Evolutionary conservation across 2,113 vertebrate genomes (phyloP), one percentile per base, ranked within the genome.

Genomic region (Psettodes erumei): DNA sequence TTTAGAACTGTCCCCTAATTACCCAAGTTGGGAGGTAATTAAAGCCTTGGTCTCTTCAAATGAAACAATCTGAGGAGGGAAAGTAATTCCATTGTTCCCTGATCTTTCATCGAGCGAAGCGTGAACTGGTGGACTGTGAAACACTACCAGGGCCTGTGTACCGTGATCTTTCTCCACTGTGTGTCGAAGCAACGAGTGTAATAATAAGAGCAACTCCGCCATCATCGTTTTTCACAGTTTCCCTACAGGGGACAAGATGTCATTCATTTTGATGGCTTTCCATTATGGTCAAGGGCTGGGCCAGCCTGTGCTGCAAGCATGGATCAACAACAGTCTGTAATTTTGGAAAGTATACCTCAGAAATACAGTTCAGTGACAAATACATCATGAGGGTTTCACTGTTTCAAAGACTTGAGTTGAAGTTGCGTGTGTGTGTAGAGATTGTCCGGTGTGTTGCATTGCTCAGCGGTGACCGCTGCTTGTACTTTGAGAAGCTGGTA

Each of bases 341-440:
- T 85, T 83, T 71, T 54, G 60, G 50, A 70, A 65, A 73, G 45
- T 40, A 27, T 13, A 43, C 50, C 43, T 84, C 71, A 54, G 43
- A 38, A 51, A 54, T 23, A 50, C 40, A 66, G 27, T 33, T 27
- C 45, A 64, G 15, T 8, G 5, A 25, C 21, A 19, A 56, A 40
- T 40, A 65, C 3, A 23, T 67, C 18, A 45, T 5, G 10, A 45
- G 0, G 32, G 45, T 62, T 42, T 58, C 37, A 38, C 55, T 25
- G 16, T 37, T 62, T 30, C 21, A 71, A 61, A 56, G 25, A 42
- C 19, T 3, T 59, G 51, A 68, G 9, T 2, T 30, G 53, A 16
- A 60, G 67, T 47, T 67, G 60, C n/a, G n/a, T 2, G 5, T 70
- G 33, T 1, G 0, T 42, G 45, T 18, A 13, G 23, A 35, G 32